phyloP scores from a whole-genome alignment of 2,113 vertebrate species.

The Miniopterus natalensis region DNA sequence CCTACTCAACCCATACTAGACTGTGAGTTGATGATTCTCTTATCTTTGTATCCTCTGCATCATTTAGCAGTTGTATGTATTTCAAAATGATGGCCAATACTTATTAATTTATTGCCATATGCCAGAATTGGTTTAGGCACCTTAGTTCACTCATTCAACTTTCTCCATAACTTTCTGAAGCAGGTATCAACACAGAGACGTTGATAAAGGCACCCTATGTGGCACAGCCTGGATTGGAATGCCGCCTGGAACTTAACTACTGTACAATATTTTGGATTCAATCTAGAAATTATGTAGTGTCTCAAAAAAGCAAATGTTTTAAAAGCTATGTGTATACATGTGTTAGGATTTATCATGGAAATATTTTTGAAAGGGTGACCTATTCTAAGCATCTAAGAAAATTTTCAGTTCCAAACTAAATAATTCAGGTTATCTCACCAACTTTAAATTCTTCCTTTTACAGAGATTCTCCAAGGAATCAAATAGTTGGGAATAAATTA shows the following conservation, averaged over 20 bases:
- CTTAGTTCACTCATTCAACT: neutral
- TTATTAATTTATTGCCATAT: neutral
- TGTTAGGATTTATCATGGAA: slow-evolving; percentile 4
- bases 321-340: neutral
- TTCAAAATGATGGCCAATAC: neutral
- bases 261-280: neutral
- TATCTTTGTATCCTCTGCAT: neutral
- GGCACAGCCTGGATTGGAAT: neutral
- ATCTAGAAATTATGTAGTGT: neutral
- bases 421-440: slow-evolving; percentile 72
- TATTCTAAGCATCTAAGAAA: slow-evolving; percentile 30
- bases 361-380: slow-evolving; percentile 58
- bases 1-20: neutral
- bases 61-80: neutral
- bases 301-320: neutral
- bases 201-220: neutral
- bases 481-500: slow-evolving; percentile 70
- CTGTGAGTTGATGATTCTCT: neutral
- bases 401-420: slow-evolving; percentile 57
- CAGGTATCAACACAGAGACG: neutral
- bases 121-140: neutral
- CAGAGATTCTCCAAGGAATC: slow-evolving; percentile 63
- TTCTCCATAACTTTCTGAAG: neutral
- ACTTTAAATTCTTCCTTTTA: slow-evolving; percentile 66
- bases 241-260: neutral